These are phyloP conservation scores for Watsonalla cultraria DNA, from an alignment of 2,888 invertebrate species.

Conservation along the genomic window DNA sequence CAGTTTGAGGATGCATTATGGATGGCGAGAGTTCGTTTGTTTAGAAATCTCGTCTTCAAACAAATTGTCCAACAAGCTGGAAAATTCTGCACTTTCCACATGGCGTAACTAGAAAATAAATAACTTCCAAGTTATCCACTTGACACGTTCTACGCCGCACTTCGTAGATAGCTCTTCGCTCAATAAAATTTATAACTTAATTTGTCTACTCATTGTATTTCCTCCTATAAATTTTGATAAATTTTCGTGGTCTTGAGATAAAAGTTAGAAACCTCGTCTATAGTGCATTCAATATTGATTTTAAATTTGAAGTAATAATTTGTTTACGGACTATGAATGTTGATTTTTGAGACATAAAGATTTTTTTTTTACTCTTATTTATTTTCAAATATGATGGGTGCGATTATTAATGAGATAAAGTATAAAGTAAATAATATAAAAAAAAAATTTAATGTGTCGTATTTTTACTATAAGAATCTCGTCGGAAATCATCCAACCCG, in stretches of 20 bases:
- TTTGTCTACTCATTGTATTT: slow-evolving; percentile 29
- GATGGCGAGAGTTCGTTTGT: slow-evolving; percentile 13
- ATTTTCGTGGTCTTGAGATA: slow-evolving; percentile 24
- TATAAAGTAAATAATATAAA: slow-evolving; percentile 5
- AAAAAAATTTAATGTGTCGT: neutral
- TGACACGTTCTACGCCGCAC: slow-evolving; percentile 17
- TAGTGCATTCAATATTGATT: slow-evolving; percentile 32
- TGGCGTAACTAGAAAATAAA: neutral
- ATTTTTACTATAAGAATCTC: neutral
- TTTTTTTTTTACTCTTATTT: too few species aligned
- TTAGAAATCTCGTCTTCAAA: slow-evolving; percentile 2
- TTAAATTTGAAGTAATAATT: slow-evolving; percentile 20
- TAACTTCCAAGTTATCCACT: slow-evolving; percentile 6
- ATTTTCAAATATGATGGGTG: too few species aligned
- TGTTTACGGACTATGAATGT: slow-evolving; percentile 7
- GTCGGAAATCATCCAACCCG: neutral
- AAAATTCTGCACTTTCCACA: neutral
- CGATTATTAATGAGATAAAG: too few species aligned
- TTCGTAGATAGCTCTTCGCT: slow-evolving; percentile 8
- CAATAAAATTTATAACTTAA: slow-evolving; percentile 11
- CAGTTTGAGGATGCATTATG: slow-evolving; percentile 14
- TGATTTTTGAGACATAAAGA: neutral
- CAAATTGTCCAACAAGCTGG: too few species aligned
- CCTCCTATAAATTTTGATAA: slow-evolving; percentile 32
- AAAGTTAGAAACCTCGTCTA: slow-evolving; percentile 31